These are phyloP conservation scores for Paedocypris micromegethes DNA, from an alignment of 2,797 vertebrate genomes.

Conservation along the genomic window DNA sequence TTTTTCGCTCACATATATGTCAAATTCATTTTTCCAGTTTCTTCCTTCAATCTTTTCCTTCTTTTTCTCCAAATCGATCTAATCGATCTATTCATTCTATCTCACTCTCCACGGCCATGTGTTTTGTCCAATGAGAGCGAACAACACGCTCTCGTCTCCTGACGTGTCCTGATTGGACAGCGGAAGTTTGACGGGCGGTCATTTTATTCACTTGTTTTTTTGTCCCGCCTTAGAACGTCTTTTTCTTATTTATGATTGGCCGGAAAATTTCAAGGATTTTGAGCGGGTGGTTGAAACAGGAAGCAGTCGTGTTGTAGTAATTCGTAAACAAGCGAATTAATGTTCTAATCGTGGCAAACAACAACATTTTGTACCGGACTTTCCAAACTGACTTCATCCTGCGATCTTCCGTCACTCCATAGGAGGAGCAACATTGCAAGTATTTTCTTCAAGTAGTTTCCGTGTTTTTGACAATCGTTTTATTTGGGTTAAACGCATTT, in stretches of 20 bases:
- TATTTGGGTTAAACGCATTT: no score
- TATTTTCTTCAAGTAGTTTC: no score
- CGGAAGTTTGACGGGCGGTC: not conserved
- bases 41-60: no score
- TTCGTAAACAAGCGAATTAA: not conserved
- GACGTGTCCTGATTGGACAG: not conserved
- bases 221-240: not conserved
- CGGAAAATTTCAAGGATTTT: conserved; percentile 47
- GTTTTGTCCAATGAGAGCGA: conserved; percentile 8
- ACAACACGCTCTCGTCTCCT: not conserved
- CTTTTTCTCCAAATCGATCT: no score
- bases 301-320: not conserved
- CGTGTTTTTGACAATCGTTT: no score
- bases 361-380: not conserved
- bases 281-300: conserved; percentile 41
- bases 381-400: no score
- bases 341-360: conserved; percentile 9
- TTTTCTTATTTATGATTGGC: conserved; percentile 33
- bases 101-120: not conserved
- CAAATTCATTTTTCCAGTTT: no score
- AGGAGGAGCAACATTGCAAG: no score
- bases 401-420: no score
- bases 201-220: not conserved
- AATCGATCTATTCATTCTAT: no score
- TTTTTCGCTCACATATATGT: no score